Conservation (phyloP, 2,113 vertebrate species). For the Ariopsis seemanni region DNA sequence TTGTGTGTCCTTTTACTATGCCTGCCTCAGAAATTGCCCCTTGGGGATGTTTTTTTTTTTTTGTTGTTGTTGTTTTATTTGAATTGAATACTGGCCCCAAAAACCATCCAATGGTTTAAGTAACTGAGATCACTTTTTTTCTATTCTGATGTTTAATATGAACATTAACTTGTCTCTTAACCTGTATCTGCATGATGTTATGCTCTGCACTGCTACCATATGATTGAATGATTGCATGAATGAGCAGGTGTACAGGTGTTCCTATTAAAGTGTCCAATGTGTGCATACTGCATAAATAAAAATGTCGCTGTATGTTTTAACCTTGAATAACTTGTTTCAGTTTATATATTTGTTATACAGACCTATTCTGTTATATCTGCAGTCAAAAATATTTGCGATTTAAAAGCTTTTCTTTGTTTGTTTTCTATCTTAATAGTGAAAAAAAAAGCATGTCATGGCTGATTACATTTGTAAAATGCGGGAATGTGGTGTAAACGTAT, state of each 20-base stretch:
- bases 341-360: not conserved
- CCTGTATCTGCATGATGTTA: not conserved
- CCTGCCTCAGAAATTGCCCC: no score
- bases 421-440: not conserved
- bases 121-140: not conserved
- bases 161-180: not conserved
- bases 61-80: no score
- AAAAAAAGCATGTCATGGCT: not conserved
- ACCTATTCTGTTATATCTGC: no score
- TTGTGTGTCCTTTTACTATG: no score
- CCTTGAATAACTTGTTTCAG: not conserved
- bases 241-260: not conserved
- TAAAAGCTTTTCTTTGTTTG: not conserved
- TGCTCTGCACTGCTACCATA: not conserved
- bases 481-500: not conserved
- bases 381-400: not conserved
- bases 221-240: not conserved
- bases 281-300: not conserved
- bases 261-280: not conserved
- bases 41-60: no score
- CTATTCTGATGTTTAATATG: not conserved
- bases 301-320: not conserved
- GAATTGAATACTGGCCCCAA: not conserved
- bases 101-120: not conserved
- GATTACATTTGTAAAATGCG: not conserved